Base-by-base conservation (phyloP, 2,797 vertebrate genomes). In the Odontamblyopus lacepedii region DNA sequence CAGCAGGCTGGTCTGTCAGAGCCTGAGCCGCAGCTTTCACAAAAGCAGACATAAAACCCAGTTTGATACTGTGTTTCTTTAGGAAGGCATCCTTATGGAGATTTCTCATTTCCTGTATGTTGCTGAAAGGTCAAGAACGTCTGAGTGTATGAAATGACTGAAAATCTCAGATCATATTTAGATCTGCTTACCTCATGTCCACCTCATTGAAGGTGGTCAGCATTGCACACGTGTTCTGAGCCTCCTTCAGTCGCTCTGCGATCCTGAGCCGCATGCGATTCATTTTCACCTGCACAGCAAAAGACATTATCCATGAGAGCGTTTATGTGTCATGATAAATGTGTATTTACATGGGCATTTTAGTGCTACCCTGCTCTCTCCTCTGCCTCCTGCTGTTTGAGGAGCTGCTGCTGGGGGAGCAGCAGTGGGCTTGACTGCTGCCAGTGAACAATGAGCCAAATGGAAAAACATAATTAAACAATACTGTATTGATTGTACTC, bases 11-110 rank as follows among this genome's bases (percentile, higher is more conserved):
- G 74, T 99, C 97, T 77, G 93, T 87, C 78, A 99, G 92, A 71
- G 97, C 97, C 26, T 96, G 96, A 48, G 97, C 96, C 11, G 96
- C 94, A 74, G 98, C 98, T 92, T 98, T 99, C 79, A 99, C 98
- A 85, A 99, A 99, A 0, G 95, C 97, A 41, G 98, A 99, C 98
- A 99, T 99, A 89, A 99, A 99, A 71, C 98, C 98, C 72, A 99
- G 86, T 81, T 99, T 99, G 77, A 97, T 89, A 90, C 93, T 95
- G 77, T 99, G 98, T 83, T 98, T 99, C 89, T 99, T 99, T 84
- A 98, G 92, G 89, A 97, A 99, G 77, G 92, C 91, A 19, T 99
- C 98, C 90, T 95, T 99, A 92, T 99, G 96, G 51, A 88, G 61
- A 70, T 95, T 93, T 88, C 98, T 95, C 98, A 99, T 97, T 74